These are phyloP conservation scores for Fukomys damarensis DNA, from an alignment of 2,113 vertebrate genomes.

Conservation along the genomic window DNA sequence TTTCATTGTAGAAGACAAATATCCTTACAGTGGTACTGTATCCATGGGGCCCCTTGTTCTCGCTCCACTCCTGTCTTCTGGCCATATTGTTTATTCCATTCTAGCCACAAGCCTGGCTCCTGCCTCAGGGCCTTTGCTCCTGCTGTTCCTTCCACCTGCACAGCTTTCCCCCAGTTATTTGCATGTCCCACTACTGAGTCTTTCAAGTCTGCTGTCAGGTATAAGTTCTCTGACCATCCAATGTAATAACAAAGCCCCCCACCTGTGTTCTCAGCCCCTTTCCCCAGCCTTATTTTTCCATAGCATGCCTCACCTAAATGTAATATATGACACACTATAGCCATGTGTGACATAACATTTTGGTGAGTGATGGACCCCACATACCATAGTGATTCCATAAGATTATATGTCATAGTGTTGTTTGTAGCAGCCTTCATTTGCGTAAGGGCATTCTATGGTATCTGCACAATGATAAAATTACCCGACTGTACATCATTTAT, in stretches of 20 bases:
- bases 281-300: not conserved
- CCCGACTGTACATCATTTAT: not conserved
- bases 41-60: not conserved
- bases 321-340: not conserved
- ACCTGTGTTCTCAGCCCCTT: not conserved
- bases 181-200: not conserved
- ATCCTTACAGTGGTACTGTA: not conserved
- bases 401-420: not conserved
- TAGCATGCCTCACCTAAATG: not conserved
- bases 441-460: not conserved
- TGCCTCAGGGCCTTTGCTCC: not conserved
- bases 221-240: not conserved
- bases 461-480: not conserved
- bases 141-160: not conserved
- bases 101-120: not conserved
- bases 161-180: not conserved
- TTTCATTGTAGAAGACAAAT: not conserved
- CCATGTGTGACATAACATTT: not conserved
- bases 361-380: not conserved
- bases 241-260: not conserved
- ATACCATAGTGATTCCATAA: not conserved
- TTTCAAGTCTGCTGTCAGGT: not conserved
- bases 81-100: not conserved
- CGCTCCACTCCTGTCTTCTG: not conserved
- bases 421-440: not conserved